A percentile compares a stretch with the other conserved stretches of the same genome.
phyloP scores from a whole-genome alignment of 2,888 invertebrate species.

The Leptopilina drosophilae region DNA sequence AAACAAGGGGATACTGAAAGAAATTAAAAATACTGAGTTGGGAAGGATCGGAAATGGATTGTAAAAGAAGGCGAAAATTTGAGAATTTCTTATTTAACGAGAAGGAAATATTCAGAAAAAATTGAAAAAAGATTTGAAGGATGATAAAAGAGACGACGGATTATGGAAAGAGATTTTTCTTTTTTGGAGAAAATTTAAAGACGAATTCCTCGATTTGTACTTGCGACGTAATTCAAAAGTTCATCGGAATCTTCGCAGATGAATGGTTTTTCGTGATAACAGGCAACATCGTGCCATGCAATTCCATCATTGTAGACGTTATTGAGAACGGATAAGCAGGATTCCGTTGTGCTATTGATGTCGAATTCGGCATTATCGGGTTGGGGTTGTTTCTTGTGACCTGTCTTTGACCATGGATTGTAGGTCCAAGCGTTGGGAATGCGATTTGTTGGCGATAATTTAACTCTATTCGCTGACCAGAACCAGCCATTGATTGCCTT shows the following conservation, averaged over 20 bases:
- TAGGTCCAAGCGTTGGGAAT: conserved; percentile 86
- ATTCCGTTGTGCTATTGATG: conserved; percentile 91
- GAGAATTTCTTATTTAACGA: neutral
- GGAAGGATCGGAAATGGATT: neutral
- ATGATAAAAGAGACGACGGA: conserved; percentile 3
- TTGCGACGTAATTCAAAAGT: conserved; percentile 89
- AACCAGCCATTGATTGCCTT: conserved; percentile 93
- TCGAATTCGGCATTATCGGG: conserved; percentile 95
- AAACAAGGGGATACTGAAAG: neutral
- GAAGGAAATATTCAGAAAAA: neutral
- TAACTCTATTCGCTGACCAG: conserved; percentile 94
- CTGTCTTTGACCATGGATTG: conserved; percentile 94
- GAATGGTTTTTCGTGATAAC: conserved; percentile 95
- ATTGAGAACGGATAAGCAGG: conserved; percentile 91
- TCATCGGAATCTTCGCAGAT: conserved; percentile 95
- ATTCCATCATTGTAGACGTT: conserved; percentile 96
- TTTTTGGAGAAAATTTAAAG: conserved; percentile 79
- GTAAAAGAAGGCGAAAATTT: neutral
- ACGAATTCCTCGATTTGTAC: conserved; percentile 90
- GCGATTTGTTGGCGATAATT: conserved; percentile 89
- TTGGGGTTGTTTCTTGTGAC: conserved; percentile 92
- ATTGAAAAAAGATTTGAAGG: neutral
- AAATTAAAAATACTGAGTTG: neutral
- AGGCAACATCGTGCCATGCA: conserved; percentile 96
- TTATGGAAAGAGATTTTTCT: neutral